A percentile compares a stretch with the other conserved stretches of the same genome.
Conservation (phyloP, 2,797 vertebrate genomes). For the Anomalospiza imberbis region DNA sequence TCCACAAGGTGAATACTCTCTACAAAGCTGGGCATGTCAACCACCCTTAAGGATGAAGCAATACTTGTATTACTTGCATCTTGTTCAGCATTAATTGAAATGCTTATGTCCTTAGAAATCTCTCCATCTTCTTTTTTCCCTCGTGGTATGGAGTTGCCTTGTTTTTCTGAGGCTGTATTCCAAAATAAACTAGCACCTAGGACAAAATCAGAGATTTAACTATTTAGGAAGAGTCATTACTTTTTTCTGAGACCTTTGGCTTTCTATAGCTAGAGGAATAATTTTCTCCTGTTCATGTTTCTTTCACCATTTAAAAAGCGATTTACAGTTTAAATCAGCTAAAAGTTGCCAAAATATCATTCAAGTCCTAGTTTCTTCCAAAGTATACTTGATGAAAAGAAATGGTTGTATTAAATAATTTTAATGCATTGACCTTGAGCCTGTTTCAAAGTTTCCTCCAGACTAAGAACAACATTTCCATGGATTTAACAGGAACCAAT, state of each 20-base stretch:
- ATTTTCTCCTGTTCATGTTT: not conserved
- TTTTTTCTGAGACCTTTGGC: not conserved
- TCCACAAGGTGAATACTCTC: constrained; percentile 70
- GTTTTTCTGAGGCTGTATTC: constrained; percentile 68
- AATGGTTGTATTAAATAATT: not conserved
- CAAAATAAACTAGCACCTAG: constrained; percentile 92
- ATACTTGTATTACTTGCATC: constrained; percentile 67
- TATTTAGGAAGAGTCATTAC: not conserved
- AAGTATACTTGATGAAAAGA: not conserved
- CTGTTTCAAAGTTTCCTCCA: not conserved
- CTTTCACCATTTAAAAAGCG: not conserved
- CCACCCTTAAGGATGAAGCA: constrained; percentile 75
- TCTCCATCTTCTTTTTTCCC: constrained; percentile 72
- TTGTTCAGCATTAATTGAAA: constrained; percentile 57
- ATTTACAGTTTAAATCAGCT: not conserved
- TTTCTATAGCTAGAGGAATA: not conserved
- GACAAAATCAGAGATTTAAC: not conserved
- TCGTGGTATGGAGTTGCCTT: constrained; percentile 20
- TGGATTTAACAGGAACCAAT: not conserved
- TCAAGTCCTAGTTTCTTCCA: not conserved
- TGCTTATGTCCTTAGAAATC: constrained; percentile 69
- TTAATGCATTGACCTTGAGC: not conserved
- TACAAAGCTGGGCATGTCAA: constrained; percentile 79
- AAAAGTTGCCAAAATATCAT: not conserved
- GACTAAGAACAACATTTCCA: not conserved